phyloP scores from a whole-genome alignment of 2,113 vertebrate species.

The Cololabis saira region DNA sequence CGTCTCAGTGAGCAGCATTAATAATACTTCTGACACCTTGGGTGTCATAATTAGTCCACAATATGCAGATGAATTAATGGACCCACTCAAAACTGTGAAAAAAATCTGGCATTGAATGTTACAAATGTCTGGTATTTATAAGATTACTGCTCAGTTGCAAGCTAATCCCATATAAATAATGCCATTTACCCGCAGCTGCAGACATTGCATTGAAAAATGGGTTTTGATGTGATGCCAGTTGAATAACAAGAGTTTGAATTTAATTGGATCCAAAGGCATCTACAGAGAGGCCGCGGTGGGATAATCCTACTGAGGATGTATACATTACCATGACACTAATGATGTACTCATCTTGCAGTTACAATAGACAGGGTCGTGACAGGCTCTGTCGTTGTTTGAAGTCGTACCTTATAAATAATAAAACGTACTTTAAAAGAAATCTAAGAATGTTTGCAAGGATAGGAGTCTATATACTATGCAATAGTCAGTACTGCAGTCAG shows the following conservation, averaged over 20 bases:
- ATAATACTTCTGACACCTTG: conserved; percentile 1
- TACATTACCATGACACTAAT: conserved; percentile 39
- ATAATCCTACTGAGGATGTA: conserved; percentile 47
- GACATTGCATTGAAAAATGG: conserved; percentile 26
- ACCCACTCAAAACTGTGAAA: conserved; percentile 11
- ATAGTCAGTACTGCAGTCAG: not conserved
- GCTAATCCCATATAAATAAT: conserved; percentile 53
- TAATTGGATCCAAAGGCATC: conserved; percentile 47
- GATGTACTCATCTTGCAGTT: conserved; percentile 31
- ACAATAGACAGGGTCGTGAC: not conserved
- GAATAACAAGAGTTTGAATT: conserved; percentile 33
- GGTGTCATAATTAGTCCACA: conserved; percentile 6
- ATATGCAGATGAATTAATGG: conserved; percentile 21
- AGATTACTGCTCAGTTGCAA: conserved; percentile 33
- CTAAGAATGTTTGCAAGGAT: conserved; percentile 10
- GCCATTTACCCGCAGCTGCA: conserved; percentile 30
- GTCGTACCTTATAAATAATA: not conserved
- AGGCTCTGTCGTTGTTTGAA: conserved; percentile 20
- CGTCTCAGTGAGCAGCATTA: not conserved
- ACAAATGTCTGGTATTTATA: conserved; percentile 44
- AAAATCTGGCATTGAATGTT: conserved; percentile 7
- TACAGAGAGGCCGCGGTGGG: conserved; percentile 16
- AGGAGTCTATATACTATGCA: conserved; percentile 7
- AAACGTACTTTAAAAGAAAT: not conserved
- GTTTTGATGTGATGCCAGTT: conserved; percentile 42